Evolutionary conservation across 2,113 vertebrate species (phyloP), one percentile per base, ranked within the genome.

Genomic region (Lophochroa leadbeateri): DNA sequence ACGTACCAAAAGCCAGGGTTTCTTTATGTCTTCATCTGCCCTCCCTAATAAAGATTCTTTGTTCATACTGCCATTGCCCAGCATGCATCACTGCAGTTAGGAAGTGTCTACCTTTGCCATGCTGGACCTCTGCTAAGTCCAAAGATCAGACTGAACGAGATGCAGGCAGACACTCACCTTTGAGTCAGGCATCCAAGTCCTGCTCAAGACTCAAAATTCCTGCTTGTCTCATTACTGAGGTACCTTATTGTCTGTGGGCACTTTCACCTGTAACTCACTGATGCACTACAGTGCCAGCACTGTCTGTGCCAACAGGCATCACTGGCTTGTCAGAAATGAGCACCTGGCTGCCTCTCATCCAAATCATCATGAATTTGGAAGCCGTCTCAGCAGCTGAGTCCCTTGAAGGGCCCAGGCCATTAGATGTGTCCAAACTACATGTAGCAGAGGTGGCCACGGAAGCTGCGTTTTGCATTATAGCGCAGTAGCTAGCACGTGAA

Each of bases 401-500:
- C 35, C 41, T 61, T 39, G 43, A 47, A 55, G 28, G 37, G 18
- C 27, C 6, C 70, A 60, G n/a, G 24, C 52, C 39, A 49, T 17
- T 11, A 23, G 28, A 2, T 61, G 37, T 1, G 6, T 20, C 35
- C 65, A 57, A 75, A 46, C 23, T 15, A 3, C 25, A 25, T 0
- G 1, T 6, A 29, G 60, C 46, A 37, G 39, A n/a, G 23, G 65
- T 4, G 0, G 46, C 58, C 58, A 17, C 1, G 0, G 70, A 61
- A 72, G 17, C 9, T 72, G 27, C 15, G 17, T 4, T 58, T 63
- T 64, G 39, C 29, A 4, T 60, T n/a, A 23, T 6, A 47, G 74
- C 0, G 0, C 49, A 78, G 20, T 5, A 63, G 27, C 27, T 52
- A 28, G 7, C 44, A 8, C 9, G 0, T 44, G 27, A 31, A 25